A percentile compares a stretch with the other conserved stretches of the same genome.
These are phyloP conservation scores for Danio jaintianensis DNA, from an alignment of 2,797 vertebrate species.

Conservation along the genomic window DNA sequence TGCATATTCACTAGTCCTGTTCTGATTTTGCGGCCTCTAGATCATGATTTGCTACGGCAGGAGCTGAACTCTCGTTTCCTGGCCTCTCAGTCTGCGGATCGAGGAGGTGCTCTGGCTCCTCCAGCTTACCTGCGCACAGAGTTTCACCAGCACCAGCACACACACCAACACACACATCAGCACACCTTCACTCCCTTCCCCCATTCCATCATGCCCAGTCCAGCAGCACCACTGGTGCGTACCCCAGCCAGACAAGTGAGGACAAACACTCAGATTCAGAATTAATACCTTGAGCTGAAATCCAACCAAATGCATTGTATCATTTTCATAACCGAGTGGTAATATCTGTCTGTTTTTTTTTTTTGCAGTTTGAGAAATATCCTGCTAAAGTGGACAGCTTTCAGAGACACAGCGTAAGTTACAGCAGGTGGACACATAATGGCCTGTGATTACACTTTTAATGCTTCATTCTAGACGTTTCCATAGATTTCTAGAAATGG, in stretches of 20 bases:
- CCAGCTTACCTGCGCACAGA: constrained; percentile 96
- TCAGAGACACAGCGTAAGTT: constrained; percentile 99
- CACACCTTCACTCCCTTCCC: constrained; percentile 99
- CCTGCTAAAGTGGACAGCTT: constrained; percentile 98
- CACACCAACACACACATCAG: constrained; percentile 99
- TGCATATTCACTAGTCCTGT: background rate
- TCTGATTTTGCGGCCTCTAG: constrained; percentile 69
- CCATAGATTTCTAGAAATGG: background rate
- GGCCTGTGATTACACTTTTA: background rate
- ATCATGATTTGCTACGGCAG: constrained; percentile 97
- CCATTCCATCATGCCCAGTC: constrained; percentile 96
- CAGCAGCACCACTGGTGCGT: constrained; percentile 99
- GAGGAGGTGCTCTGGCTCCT: constrained; percentile 90
- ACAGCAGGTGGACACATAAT: background rate
- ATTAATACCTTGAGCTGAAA: background rate
- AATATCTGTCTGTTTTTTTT: constrained; percentile 58
- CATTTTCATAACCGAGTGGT: background rate
- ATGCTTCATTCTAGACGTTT: background rate
- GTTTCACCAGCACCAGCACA: constrained; percentile 99
- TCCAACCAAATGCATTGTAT: background rate
- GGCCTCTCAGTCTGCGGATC: constrained; percentile 95
- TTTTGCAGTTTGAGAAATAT: constrained; percentile 98
- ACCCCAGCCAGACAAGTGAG: constrained; percentile 98
- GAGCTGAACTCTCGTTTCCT: constrained; percentile 97
- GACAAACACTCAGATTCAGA: constrained; percentile 82